Conservation (phyloP, 2,888 invertebrate genomes). For the Coleophora deauratella region DNA sequence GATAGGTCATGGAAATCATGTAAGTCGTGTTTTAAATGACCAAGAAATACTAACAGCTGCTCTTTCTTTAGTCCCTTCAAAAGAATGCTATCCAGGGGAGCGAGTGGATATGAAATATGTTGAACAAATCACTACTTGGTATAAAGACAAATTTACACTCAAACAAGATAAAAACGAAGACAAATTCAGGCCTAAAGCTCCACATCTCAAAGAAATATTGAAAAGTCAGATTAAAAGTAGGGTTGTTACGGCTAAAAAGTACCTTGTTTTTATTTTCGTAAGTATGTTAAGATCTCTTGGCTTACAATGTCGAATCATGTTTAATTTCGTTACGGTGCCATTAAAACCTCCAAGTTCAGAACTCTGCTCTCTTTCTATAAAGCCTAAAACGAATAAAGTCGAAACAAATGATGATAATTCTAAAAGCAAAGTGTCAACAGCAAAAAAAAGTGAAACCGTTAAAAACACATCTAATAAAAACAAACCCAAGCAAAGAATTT, state of each 20-base stretch:
- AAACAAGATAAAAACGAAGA: constrained; percentile 73
- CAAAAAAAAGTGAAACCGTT: constrained; percentile 7
- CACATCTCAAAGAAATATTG: constrained; percentile 60
- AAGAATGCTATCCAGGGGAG: constrained; percentile 84
- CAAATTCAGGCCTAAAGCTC: constrained; percentile 59
- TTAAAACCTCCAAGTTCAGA: constrained; percentile 79
- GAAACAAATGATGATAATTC: constrained; percentile 14
- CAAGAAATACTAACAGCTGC: constrained; percentile 78
- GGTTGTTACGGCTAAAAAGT: constrained; percentile 77
- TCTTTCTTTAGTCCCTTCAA: constrained; percentile 82
- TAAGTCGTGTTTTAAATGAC: constrained; percentile 80
- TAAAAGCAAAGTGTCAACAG: constrained; percentile 2
- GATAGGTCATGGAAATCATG: constrained; percentile 84
- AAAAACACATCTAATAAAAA: constrained; percentile 25
- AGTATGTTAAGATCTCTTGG: constrained; percentile 85
- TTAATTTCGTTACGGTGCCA: constrained; percentile 85
- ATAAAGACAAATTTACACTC: constrained; percentile 75
- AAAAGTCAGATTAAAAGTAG: constrained; percentile 75
- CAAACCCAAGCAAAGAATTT: constrained; percentile 35
- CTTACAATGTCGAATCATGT: constrained; percentile 84
- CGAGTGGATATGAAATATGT: constrained; percentile 82
- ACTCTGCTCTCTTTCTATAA: constrained; percentile 75
- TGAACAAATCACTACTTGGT: constrained; percentile 87
- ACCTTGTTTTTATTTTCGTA: constrained; percentile 84
- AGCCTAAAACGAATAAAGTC: constrained; percentile 28